phyloP scores from a whole-genome alignment of 2,797 vertebrate species.

The Lutjanus argentimaculatus region DNA sequence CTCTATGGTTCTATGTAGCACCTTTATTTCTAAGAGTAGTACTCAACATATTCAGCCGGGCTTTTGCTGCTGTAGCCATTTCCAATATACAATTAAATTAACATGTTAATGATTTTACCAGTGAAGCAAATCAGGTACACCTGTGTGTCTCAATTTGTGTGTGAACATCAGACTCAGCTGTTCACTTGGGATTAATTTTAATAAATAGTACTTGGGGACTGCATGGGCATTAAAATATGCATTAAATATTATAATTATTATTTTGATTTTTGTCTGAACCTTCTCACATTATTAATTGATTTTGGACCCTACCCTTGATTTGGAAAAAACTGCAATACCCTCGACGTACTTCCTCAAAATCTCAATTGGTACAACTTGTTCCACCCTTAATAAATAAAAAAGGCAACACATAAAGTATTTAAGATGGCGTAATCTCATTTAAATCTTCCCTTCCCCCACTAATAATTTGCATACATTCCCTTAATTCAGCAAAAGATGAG shows the following conservation, averaged over 20 bases:
- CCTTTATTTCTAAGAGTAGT: too few relatives aligned
- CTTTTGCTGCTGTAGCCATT: slow-evolving; percentile 1
- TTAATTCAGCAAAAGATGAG: neutral
- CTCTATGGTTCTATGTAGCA: too few relatives aligned
- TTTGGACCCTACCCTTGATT: neutral
- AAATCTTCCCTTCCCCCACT: neutral
- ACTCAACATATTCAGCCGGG: neutral
- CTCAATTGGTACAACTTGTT: neutral
- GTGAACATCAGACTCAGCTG: slow-evolving; percentile 13
- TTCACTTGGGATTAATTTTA: slow-evolving; percentile 11
- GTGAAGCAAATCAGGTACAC: slow-evolving; percentile 28
- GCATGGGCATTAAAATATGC: neutral
- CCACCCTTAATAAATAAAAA: neutral
- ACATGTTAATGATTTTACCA: slow-evolving; percentile 13
- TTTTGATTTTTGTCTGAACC: neutral
- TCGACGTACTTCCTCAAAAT: neutral
- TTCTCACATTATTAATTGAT: neutral
- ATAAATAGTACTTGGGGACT: neutral
- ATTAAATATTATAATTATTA: neutral
- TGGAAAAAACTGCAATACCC: neutral
- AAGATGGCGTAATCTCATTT: neutral
- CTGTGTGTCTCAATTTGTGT: slow-evolving; percentile 23
- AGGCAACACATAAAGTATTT: neutral
- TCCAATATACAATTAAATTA: slow-evolving; percentile 14
- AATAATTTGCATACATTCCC: neutral